Conservation (phyloP, 1,140 invertebrate species). For the Plectrocnemia conspersa region DNA sequence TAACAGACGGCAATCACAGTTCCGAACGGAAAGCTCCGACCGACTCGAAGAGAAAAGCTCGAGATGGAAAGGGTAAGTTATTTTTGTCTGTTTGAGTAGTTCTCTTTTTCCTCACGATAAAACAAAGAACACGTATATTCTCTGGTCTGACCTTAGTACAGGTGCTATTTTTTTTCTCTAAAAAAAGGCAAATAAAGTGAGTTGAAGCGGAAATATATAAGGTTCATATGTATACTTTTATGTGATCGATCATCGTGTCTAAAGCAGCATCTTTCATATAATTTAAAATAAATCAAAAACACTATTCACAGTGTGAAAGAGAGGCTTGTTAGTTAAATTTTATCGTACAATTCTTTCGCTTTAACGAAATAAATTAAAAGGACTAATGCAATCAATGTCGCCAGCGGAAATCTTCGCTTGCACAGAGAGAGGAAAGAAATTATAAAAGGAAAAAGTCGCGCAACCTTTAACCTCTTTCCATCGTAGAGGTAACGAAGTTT, state of each 20-base stretch:
- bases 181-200: not conserved
- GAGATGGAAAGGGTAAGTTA: conserved; percentile 28
- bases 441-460: too few species aligned
- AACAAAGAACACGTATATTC: not conserved
- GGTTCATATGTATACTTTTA: not conserved
- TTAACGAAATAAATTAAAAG: too few species aligned
- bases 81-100: conserved; percentile 18
- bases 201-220: not conserved
- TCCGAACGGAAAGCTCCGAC: not conserved
- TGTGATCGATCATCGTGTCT: not conserved
- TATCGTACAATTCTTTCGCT: too few species aligned
- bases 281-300: not conserved
- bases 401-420: too few species aligned
- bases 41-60: conserved; percentile 20
- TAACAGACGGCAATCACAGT: too few species aligned
- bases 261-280: not conserved
- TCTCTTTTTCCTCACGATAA: conserved; percentile 4
- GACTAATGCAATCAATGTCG: too few species aligned
- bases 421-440: too few species aligned
- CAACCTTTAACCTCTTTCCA: too few species aligned
- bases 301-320: not conserved
- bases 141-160: too few species aligned
- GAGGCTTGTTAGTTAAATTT: too few species aligned
- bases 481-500: too few species aligned
- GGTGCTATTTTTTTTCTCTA: too few species aligned